Base-by-base conservation (phyloP, 2,797 vertebrate species). In the Phyllotis vaccarum region DNA sequence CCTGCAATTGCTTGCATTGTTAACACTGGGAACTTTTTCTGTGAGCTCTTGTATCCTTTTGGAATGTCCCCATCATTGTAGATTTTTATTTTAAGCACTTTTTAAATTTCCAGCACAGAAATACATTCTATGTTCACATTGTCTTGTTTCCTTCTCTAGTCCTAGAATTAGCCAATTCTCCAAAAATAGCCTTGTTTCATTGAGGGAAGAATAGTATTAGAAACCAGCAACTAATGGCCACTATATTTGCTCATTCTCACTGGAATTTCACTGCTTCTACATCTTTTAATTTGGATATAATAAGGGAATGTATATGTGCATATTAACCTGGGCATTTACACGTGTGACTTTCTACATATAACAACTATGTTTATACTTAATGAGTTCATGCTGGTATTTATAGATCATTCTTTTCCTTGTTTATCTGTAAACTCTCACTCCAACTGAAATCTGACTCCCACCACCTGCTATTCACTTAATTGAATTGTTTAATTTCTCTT, bases 101-200 rank as follows among this genome's bases (percentile, higher is more conserved):
- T 6, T 64, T 85, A 88, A 62, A 37, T 74, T 90, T 86, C 46
- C 94, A 90, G 64, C 49, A 70, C 52, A 75, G 62, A 5, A 46
- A 62, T 34, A 56, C 17, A 31, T 62, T 89, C 58, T 40, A 40
- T 74, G 70, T 46, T 80, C 19, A 34, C 68, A 31, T 19, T 94
- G 92, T 83, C 27, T 74, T 74, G 54, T 87, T 87, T 94, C 81
- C 80, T 91, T 93, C 58, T 22, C 16, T 52, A 90, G 81, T 83
- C 60, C 85, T 91, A 74, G 5, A 62, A 89, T n/a, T n/a, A 62
- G 22, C 19, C 64, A 93, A 80, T 96, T 94, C 58, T 91, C 79
- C 13, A 89, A 68, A 68, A 68, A 68, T 54, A 87, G 31, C 46
- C 81, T 46, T 37, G 29, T 75, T 46, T n/a, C 78, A 87, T 66